phyloP scores from a whole-genome alignment of 2,888 invertebrate species.

The Bembecia ichneumoniformis region DNA sequence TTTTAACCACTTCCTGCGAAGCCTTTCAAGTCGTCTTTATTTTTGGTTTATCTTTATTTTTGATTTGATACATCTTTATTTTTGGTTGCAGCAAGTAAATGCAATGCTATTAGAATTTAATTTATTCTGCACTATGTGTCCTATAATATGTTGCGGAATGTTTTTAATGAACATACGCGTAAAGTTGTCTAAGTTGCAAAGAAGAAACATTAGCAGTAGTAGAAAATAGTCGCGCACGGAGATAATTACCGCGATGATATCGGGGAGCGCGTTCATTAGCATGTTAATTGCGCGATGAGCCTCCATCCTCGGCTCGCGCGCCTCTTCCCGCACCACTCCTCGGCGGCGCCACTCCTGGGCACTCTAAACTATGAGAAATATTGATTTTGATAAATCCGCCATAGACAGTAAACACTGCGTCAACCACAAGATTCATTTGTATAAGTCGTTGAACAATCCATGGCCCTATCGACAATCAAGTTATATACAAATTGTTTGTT shows the following conservation, averaged over 20 bases:
- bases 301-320: slow-evolving; percentile 23
- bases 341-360: slow-evolving; percentile 3
- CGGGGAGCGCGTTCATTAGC: slow-evolving; percentile 61
- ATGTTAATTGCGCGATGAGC: slow-evolving; percentile 63
- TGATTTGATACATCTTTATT: too few species aligned
- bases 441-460: too few species aligned
- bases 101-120: too few species aligned
- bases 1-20: too few species aligned
- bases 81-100: too few species aligned
- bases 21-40: too few species aligned
- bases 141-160: not conserved
- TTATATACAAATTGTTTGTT: too few species aligned
- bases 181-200: not conserved
- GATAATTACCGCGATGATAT: slow-evolving; percentile 67
- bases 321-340: slow-evolving; percentile 16
- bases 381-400: slow-evolving; percentile 27
- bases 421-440: too few species aligned
- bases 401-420: not conserved
- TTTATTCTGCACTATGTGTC: not conserved
- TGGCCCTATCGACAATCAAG: too few species aligned
- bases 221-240: slow-evolving; percentile 54
- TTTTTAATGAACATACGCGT: not conserved
- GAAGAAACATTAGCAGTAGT: slow-evolving; percentile 41
- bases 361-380: slow-evolving; percentile 25
- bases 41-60: too few species aligned